phyloP scores from a whole-genome alignment of 2,888 invertebrate species.

The Ichneumoninae sp. region DNA sequence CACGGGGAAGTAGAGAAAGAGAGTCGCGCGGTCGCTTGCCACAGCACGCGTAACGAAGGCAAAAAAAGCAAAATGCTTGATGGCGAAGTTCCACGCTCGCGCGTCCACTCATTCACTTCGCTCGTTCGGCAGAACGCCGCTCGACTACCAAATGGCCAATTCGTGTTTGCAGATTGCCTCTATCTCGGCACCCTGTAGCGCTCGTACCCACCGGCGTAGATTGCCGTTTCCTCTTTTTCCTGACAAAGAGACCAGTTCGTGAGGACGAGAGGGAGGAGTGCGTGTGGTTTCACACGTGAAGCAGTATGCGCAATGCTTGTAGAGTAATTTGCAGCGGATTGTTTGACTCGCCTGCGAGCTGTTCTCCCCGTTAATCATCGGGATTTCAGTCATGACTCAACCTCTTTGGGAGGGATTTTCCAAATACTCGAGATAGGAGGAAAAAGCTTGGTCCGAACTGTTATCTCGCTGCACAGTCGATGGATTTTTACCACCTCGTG shows the following conservation, averaged over 20 bases:
- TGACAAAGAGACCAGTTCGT: conserved; percentile 64
- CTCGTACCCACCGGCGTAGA: conserved; percentile 70
- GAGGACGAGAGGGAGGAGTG: neutral
- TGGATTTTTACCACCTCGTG: conserved; percentile 36
- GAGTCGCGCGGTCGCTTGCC: conserved; percentile 11
- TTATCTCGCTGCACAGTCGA: conserved; percentile 39
- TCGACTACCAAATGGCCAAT: conserved; percentile 83
- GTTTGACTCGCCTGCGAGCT: neutral
- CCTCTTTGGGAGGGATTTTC: conserved; percentile 24
- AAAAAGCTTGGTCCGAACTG: conserved; percentile 10
- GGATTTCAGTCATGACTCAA: conserved; percentile 30
- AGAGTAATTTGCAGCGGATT: neutral
- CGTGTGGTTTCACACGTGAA: neutral
- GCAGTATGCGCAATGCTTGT: neutral
- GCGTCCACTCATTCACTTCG: conserved; percentile 68
- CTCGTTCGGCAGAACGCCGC: conserved; percentile 41
- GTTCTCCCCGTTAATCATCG: neutral
- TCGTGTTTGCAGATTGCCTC: conserved; percentile 84
- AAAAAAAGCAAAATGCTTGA: conserved; percentile 71
- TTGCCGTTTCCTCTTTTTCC: conserved; percentile 83
- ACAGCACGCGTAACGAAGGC: conserved; percentile 22
- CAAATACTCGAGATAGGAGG: conserved; percentile 33
- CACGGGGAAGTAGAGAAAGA: conserved; percentile 1
- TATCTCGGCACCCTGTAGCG: conserved; percentile 82
- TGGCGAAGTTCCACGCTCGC: conserved; percentile 64